Evolutionary conservation across 2,113 vertebrate genomes (phyloP).

Genomic region (Epinephelus fuscoguttatus): DNA sequence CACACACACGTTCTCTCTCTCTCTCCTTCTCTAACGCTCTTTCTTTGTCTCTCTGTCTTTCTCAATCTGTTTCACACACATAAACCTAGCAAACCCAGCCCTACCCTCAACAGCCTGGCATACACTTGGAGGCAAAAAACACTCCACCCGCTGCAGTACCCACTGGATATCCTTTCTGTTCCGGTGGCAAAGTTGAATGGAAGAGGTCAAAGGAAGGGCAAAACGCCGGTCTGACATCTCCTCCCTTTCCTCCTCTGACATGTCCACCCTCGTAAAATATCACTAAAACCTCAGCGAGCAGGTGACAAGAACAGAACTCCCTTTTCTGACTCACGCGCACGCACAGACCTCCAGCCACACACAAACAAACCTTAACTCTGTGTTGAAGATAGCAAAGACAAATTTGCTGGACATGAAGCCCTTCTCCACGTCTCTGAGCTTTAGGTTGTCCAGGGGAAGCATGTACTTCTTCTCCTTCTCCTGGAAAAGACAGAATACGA

Average conservation of each 20-base stretch:
- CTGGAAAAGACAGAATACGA: constrained; percentile 77
- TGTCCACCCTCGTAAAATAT: constrained; percentile 58
- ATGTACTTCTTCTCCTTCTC: constrained; percentile 97
- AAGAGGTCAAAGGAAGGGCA: constrained; percentile 63
- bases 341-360: constrained; percentile 19
- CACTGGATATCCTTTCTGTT: constrained; percentile 56
- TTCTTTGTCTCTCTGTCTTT: constrained; percentile 51
- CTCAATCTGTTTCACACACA: constrained; percentile 64
- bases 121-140: constrained; percentile 22
- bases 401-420: constrained; percentile 92
- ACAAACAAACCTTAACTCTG: constrained; percentile 87
- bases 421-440: constrained; percentile 89
- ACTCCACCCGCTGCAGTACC: constrained; percentile 19
- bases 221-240: constrained; percentile 35
- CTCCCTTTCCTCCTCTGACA: constrained; percentile 41
- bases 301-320: constrained; percentile 65
- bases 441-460: constrained; percentile 92
- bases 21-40: constrained; percentile 25
- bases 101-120: constrained; percentile 45
- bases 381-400: constrained; percentile 90
- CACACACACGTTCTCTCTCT: constrained; percentile 39
- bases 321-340: constrained; percentile 43
- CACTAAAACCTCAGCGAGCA: constrained; percentile 34
- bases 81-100: constrained; percentile 51
- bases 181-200: constrained; percentile 58